Evolutionary conservation across 1,140 invertebrate species (phyloP), one percentile per base, ranked within the genome.

Genomic region (Conus ventricosus): DNA sequence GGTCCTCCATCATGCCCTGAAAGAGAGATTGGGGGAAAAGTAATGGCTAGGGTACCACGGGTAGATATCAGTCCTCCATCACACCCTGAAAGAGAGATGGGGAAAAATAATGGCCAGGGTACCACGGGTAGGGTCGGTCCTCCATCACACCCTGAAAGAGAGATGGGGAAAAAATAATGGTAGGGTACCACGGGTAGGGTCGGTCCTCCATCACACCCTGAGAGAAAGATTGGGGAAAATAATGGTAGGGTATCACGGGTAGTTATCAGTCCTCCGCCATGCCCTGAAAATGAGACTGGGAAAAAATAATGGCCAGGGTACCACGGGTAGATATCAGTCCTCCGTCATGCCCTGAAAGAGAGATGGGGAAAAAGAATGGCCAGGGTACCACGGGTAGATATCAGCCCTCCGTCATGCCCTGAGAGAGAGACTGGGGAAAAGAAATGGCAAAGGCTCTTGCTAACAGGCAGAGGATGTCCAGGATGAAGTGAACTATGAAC

Each of bases 161-260:
- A 86, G 55, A 83, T n/a, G n/a, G n/a, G n/a, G n/a, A n/a, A n/a
- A n/a, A n/a, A n/a, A n/a, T n/a, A n/a, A n/a, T n/a, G n/a, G n/a
- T n/a, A n/a, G n/a, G n/a, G 89, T 91, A 94, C 92, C 92, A 93
- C 7, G 93, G 93, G 76, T 94, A 94, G 2, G 83, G 75, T 11
- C 53, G 87, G 6, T 90, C 85, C n/a, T n/a, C n/a, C n/a, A n/a
- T n/a, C n/a, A n/a, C n/a, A n/a, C n/a, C n/a, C n/a, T n/a, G n/a
- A n/a, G n/a, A n/a, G n/a, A n/a, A n/a, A n/a, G n/a, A n/a, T n/a
- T n/a, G n/a, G n/a, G n/a, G n/a, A n/a, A n/a, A n/a, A n/a, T n/a
- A n/a, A n/a, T n/a, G n/a, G n/a, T n/a, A n/a, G n/a, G n/a, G n/a
- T n/a, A n/a, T n/a, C n/a, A n/a, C n/a, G n/a, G n/a, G n/a, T n/a